Base-by-base conservation (phyloP, 2,797 vertebrate species). In the Sebastes trivittatus region DNA sequence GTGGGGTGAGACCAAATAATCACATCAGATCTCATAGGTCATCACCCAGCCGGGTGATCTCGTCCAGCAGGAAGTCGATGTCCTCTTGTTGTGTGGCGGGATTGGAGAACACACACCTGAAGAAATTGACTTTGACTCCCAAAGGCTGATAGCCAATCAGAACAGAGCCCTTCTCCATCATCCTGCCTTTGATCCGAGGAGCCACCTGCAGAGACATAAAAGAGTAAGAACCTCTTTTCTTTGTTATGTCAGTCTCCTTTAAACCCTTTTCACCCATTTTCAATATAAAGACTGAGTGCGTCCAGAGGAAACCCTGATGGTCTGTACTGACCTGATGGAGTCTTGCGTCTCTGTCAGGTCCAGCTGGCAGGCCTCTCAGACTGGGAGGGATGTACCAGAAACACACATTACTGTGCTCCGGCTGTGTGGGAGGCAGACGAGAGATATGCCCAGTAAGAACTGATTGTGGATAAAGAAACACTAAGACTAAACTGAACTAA, bases 371-470 rank as follows among this genome's bases (percentile, higher is more conserved):
- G 38, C 67, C 64, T 78, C 82, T 92, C 81, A 97, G 80, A 72
- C 92, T 95, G 38, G 87, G 89, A 30, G 95, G 94, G 23, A 95
- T 86, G 79, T 96, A 97, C 91, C 94, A 97, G 91, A 97, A 96
- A 66, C 93, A 96, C 56, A 96, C 89, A 23, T 94, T 95, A 67
- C 89, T 95, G 83, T 96, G 89, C 82, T 96, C 94, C 7, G 94
- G 94, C 95, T 97, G 83, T 56, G 58, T 25, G 72, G 46, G 6
- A 78, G 36, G 52, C 42, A 60, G 13, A 80, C 0, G 27, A 63
- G n/a, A 74, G 11, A 88, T 22, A 23, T n/a, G 29, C 11, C 6
- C 16, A 54, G 1, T 49, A 30, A 25, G 18, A 52, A 38, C 1
- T 10, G 34, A 38, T 38, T 65, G 23, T 11, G 27, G 14, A 64